Evolutionary conservation across 1,140 invertebrate genomes (phyloP), one percentile per base, ranked within the genome.

Genomic region (Oncopodura yosiiana): DNA sequence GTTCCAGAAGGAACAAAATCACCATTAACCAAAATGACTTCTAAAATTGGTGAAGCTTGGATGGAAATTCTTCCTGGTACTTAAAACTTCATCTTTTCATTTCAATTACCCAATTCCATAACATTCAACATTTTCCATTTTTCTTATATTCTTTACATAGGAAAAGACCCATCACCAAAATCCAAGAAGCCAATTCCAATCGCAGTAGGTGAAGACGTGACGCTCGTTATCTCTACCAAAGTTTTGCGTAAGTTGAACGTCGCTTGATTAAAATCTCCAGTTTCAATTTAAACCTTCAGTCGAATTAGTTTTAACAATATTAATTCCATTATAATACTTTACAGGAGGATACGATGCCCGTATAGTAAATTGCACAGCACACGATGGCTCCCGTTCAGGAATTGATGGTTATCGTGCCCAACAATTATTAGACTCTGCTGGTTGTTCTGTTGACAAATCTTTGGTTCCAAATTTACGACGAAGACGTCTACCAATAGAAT

Each of bases 341-440:
- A 16, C 68, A 81, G 79, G 72, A 63, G 78, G 77, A 6, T 76
- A 84, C n/a, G 82, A 81, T 34, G 76, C 82, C 29, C 77, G 77
- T 54, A 75, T 86, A 38, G 78, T 82, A 0, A 81, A 84, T 56
- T 86, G 84, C 65, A 67, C 79, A 2, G 83, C 83, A 0, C 78
- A 84, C 61, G 84, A 86, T 62, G 83, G 83, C 6, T 67, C 83
- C 6, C 34, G 62, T 23, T 19, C 45, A 14, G 50, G 52, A 9
- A 56, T 19, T 16, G 62, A 64, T 32, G 59, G 59, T 3, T 56
- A 24, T 36, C 30, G 62, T 39, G 53, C 49, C 4, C 62, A 64
- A 39, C 62, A 58, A 46, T 56, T 64, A 36, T 39, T 64, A 0
- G 62, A 64, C 23, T 64, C 62, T 30, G 56, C 62, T 6, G 62